phyloP scores from a whole-genome alignment of 64 coral and sea anemone species.

The Montipora efflorescens region DNA sequence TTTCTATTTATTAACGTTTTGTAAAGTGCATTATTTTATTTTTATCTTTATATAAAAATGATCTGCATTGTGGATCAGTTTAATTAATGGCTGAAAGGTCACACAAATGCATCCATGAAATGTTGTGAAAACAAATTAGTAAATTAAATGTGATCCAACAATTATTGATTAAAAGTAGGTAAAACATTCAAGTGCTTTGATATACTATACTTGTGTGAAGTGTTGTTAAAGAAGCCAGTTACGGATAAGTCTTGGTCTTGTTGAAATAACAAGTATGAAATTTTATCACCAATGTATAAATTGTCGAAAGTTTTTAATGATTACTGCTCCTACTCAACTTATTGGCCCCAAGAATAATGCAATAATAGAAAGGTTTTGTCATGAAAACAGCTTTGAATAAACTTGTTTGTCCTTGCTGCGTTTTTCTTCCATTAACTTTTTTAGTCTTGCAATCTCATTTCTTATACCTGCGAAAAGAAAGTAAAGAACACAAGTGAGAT shows the following conservation, averaged over 20 bases:
- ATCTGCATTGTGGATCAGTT: not conserved
- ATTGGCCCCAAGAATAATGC: not conserved
- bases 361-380: not conserved
- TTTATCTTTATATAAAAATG: not conserved
- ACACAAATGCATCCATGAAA: no score
- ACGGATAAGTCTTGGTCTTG: no score
- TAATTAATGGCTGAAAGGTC: no score
- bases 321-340: not conserved
- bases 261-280: no score
- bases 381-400: constrained; percentile 92
- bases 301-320: not conserved
- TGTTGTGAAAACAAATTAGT: no score
- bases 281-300: not conserved
- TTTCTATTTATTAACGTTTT: not conserved
- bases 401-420: constrained; percentile 81
- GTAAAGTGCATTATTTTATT: not conserved
- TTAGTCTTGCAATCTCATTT: constrained; percentile 82
- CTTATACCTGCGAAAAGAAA: constrained; percentile 66
- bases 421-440: constrained; percentile 71
- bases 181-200: no score
- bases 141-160: no score
- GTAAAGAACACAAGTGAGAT: not conserved
- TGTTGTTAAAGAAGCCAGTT: not conserved
- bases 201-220: not conserved
- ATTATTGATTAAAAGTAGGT: no score